Percentiles rank a stretch among this genome's conserved stretches.
phyloP scores from a whole-genome alignment of 2,888 invertebrate species.

The Thecocarcelia acutangulata region DNA sequence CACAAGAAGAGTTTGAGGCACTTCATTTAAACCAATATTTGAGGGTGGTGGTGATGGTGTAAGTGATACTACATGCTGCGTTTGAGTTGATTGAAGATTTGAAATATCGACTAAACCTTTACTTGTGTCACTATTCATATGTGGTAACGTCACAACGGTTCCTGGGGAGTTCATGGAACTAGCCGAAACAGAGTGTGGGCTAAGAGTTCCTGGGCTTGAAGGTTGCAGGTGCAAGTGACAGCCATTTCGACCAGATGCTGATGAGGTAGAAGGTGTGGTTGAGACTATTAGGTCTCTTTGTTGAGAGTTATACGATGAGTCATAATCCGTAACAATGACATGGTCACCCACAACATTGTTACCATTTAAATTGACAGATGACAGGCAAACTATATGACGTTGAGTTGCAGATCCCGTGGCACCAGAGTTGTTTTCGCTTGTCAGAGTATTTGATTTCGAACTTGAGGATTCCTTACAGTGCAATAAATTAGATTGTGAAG shows the following conservation, averaged over 20 bases:
- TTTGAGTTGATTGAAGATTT: constrained; percentile 79
- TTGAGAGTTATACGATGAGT: constrained; percentile 83
- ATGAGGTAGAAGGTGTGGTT: constrained; percentile 72
- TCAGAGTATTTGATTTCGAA: constrained; percentile 47
- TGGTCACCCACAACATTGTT: constrained; percentile 54
- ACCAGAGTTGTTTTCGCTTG: constrained; percentile 41
- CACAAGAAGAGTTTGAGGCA: constrained; percentile 74
- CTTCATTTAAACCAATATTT: constrained; percentile 27
- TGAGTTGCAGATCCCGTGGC: constrained; percentile 3
- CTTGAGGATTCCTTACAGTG: constrained; percentile 50
- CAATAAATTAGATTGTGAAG: constrained; percentile 26
- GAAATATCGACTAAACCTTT: constrained; percentile 82
- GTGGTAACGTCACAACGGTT: constrained; percentile 71
- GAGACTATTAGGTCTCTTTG: constrained; percentile 73
- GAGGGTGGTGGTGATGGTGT: constrained; percentile 82
- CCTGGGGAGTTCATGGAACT: constrained; percentile 83
- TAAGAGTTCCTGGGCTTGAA: constrained; percentile 86
- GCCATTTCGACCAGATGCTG: constrained; percentile 74
- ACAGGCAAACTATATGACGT: constrained; percentile 73
- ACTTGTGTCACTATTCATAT: constrained; percentile 81
- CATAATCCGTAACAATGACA: constrained; percentile 85
- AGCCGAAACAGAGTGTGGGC: constrained; percentile 85
- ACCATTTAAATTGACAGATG: constrained; percentile 55
- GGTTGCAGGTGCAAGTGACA: constrained; percentile 76
- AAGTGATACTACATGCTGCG: constrained; percentile 81